A percentile compares a stretch with the other conserved stretches of the same genome.
phyloP scores from a whole-genome alignment of 2,113 vertebrate genomes.

The Craseonycteris thonglongyai region DNA sequence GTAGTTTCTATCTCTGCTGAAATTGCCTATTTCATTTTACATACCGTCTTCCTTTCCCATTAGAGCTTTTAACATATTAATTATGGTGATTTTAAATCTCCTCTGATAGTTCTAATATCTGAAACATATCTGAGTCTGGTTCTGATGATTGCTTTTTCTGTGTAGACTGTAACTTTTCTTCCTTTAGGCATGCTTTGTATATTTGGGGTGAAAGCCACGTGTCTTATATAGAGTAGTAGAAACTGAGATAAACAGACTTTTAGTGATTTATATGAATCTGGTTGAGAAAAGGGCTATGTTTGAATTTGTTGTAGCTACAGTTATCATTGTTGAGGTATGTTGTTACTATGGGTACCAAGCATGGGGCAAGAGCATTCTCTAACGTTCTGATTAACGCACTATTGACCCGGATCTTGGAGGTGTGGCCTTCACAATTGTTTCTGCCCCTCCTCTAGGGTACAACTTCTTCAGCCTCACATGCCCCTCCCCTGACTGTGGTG shows the following conservation, averaged over 20 bases:
- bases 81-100: not conserved
- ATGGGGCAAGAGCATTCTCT: not conserved
- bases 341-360: not conserved
- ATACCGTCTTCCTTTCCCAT: constrained; percentile 4
- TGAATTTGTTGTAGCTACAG: not conserved
- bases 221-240: not conserved
- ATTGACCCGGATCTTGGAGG: not conserved
- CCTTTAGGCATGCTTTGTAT: not conserved
- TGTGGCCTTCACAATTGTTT: not conserved
- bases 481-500: not conserved
- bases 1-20: not conserved
- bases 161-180: not conserved
- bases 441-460: not conserved
- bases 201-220: not conserved
- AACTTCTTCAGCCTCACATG: not conserved
- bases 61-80: not conserved
- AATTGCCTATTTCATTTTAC: not conserved
- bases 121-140: not conserved
- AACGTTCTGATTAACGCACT: not conserved
- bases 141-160: not conserved
- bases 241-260: not conserved
- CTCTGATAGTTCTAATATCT: not conserved
- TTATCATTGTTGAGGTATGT: not conserved
- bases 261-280: not conserved
- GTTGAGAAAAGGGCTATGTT: not conserved